These are phyloP conservation scores for Ploceus nigricollis DNA, from an alignment of 2,113 vertebrate species.

Conservation along the genomic window DNA sequence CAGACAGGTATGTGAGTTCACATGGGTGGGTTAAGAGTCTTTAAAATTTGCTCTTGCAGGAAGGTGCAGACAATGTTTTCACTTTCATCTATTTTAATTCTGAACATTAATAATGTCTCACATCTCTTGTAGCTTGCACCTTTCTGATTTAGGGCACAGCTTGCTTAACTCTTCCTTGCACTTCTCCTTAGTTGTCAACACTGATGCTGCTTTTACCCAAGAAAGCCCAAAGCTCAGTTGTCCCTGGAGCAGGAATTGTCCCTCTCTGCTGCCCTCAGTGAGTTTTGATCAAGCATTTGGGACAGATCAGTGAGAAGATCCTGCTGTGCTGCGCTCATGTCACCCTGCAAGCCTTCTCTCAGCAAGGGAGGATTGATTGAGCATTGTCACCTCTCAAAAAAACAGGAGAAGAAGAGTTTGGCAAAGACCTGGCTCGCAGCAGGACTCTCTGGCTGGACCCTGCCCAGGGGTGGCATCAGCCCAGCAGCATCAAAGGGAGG, in stretches of 20 bases:
- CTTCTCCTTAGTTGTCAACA: not conserved
- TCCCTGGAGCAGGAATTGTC: not conserved
- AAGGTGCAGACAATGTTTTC: not conserved
- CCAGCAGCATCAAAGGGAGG: not conserved
- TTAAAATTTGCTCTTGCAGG: not conserved
- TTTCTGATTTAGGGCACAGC: not conserved
- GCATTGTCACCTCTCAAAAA: not conserved
- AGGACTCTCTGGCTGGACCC: not conserved
- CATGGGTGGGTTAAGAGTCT: not conserved
- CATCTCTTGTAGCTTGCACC: not conserved
- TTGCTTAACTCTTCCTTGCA: not conserved
- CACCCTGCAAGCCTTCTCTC: not conserved
- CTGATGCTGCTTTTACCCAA: not conserved
- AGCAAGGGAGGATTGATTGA: too few relatives aligned
- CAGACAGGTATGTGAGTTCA: not conserved
- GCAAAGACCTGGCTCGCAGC: rapidly evolving
- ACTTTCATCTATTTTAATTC: not conserved
- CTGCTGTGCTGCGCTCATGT: not conserved
- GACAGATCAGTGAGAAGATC: not conserved
- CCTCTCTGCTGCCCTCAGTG: not conserved
- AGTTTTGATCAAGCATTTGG: not conserved
- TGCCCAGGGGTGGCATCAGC: not conserved
- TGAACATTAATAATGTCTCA: not conserved
- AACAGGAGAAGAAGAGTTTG: not conserved
- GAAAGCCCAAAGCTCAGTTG: not conserved